Evolutionary conservation across 2,113 vertebrate species (phyloP), one percentile per base, ranked within the genome.

Genomic region (Speoplatyrhinus poulsoni): DNA sequence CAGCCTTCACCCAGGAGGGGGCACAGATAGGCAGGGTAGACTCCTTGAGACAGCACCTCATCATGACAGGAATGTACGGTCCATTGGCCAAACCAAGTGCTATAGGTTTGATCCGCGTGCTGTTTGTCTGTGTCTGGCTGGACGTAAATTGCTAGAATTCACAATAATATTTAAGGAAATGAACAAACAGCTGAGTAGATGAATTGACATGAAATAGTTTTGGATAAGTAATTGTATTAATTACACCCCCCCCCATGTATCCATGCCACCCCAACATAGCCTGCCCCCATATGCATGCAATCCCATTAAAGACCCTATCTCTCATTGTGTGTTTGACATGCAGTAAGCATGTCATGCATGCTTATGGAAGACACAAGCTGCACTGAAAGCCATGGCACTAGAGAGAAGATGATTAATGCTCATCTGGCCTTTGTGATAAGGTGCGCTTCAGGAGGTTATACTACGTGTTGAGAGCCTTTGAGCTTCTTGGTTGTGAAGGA

Each of bases 391-490:
- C 26, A 19, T 53, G 67, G 71, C 50, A 17, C 17, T 47, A 8
- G 57, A 70, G 32, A 52, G 11, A 69, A 89, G 84, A 85, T 83
- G 79, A 76, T 41, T 47, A 9, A 73, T 85, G 62, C 79, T 81
- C 70, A 82, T 90, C 93, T 93, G 93, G 85, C 72, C 67, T 36
- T 57, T 0, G 74, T 92, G 95, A 95, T 95, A 95, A 95, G 88
- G 73, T 75, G 12, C 83, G 89, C 83, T 79, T 83, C 93, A 95
- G 94, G 94, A 95, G 95, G 94, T 94, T 75, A 62, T 94, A 90
- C 88, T 90, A 80, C 41, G 84, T 72, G 84, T 94, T 93, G 93
- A 95, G 90, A 85, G 95, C 93, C 93, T 94, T 80, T 81, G 33
- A 82, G 86, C 69, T 80, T 63, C 65, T 82, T 75, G 79, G 61